Evolutionary conservation across 2,888 invertebrate species (phyloP).

Genomic region (Eubasilissa splendida): DNA sequence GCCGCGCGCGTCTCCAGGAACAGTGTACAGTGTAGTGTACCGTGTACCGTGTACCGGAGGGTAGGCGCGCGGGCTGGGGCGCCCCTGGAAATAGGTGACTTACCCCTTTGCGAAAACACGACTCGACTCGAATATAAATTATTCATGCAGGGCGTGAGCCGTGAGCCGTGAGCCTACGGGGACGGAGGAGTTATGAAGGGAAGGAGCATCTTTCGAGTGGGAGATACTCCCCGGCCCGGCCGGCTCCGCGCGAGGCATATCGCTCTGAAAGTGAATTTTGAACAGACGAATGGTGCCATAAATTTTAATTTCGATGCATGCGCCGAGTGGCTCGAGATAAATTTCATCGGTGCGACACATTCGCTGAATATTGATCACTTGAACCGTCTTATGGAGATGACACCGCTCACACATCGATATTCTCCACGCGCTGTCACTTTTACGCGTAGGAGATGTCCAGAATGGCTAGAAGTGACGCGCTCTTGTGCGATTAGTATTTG

Average conservation of each 20-base stretch:
- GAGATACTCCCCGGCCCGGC: conserved; percentile 51
- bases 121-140: conserved; percentile 56
- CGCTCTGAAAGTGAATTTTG: conserved; percentile 53
- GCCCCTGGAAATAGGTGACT: conserved; percentile 53
- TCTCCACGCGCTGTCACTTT: no score
- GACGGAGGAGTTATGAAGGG: conserved; percentile 53
- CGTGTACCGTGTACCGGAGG: neutral
- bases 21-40: neutral
- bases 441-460: no score
- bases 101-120: conserved; percentile 57
- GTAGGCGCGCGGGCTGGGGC: neutral
- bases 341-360: conserved; percentile 49
- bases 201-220: conserved; percentile 21
- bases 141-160: conserved; percentile 55
- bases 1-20: conserved; percentile 1
- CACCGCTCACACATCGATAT: no score
- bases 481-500: no score
- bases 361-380: conserved; percentile 45
- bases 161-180: conserved; percentile 46
- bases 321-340: conserved; percentile 42
- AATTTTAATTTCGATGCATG: conserved; percentile 52
- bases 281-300: conserved; percentile 51
- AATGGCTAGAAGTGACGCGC: no score
- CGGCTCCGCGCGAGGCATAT: conserved; percentile 50
- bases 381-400: neutral